A percentile compares a stretch with the other conserved stretches of the same genome.
Evolutionary conservation across 2,113 vertebrate species (phyloP).

Genomic region (Ranitomeya variabilis): DNA sequence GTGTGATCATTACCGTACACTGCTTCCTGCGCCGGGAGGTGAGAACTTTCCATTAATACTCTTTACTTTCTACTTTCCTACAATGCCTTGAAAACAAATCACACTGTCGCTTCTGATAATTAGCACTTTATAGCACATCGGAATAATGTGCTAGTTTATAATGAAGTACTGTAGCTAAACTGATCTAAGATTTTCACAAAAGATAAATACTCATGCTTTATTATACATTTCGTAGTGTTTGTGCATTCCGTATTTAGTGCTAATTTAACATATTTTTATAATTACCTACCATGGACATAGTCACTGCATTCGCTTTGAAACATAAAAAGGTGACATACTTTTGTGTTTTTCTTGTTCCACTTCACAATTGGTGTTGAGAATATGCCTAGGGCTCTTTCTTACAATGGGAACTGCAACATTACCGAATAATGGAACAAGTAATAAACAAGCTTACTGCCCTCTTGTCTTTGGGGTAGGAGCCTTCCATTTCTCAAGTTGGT

Average conservation of each 20-base stretch:
- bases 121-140: neutral
- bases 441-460: neutral
- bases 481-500: neutral
- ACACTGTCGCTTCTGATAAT: neutral
- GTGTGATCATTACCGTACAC: slow-evolving; percentile 96
- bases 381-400: neutral
- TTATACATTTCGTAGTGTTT: no score
- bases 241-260: no score
- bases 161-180: no score
- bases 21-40: slow-evolving; percentile 97
- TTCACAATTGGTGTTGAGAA: neutral
- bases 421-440: neutral
- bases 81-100: neutral
- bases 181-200: no score
- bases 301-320: no score
- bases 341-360: neutral
- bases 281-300: no score
- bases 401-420: neutral
- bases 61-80: neutral
- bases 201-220: no score
- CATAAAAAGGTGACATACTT: no score
- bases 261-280: no score
- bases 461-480: neutral
- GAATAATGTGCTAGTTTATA: neutral
- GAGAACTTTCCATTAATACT: slow-evolving; percentile 56